Base-by-base conservation (phyloP, 2,888 invertebrate genomes). In the Lutraria lutraria region DNA sequence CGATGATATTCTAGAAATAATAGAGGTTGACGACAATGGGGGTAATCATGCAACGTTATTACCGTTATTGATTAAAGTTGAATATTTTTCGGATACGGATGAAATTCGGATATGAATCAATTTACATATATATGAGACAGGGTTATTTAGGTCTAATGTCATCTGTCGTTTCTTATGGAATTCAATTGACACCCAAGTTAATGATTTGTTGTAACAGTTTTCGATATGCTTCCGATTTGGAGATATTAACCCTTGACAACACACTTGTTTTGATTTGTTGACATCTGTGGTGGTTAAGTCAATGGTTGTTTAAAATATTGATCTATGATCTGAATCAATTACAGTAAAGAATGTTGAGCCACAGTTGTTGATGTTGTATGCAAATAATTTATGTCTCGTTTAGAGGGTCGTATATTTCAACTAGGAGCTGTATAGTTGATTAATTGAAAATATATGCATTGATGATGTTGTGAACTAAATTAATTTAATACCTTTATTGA, bases 1-100 rank as follows among this genome's bases (percentile, higher is more conserved):
- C 12, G 92, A 90, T 43, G 92, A 92, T 83, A 60, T 90, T 53
- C 53, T 89, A 16, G 86, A 92, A 72, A 83, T 92, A 6, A 92
- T 92, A 60, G 92, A 92, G 52, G 54, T 90, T 19, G 92, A 92
- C 56, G 92, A 88, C 53, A 89, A 87, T 86, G 89, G 88, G 85
- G 90, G 90, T 92, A 82, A 43, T 15, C 3, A 16, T 34, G 8
- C 21, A 54, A 21, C 29, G 29, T 25, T 43, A 52, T 25, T 29
- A 6, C 19, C 19, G 10, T 43, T 43, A 29, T 12, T 60, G 21
- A 54, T 79, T 2, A 54, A 76, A 54, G 12, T 83, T 52, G 16
- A 79, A 56, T 16, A 31, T n/a, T 56, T 25, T 83, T 79, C 87
- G 87, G 87, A 87, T 68, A 19, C 12, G 21, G n/a, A n/a, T 21